These are phyloP conservation scores for Zoanthus gigantus DNA, from an alignment of 92 coral and sea anemone species.

Conservation along the genomic window DNA sequence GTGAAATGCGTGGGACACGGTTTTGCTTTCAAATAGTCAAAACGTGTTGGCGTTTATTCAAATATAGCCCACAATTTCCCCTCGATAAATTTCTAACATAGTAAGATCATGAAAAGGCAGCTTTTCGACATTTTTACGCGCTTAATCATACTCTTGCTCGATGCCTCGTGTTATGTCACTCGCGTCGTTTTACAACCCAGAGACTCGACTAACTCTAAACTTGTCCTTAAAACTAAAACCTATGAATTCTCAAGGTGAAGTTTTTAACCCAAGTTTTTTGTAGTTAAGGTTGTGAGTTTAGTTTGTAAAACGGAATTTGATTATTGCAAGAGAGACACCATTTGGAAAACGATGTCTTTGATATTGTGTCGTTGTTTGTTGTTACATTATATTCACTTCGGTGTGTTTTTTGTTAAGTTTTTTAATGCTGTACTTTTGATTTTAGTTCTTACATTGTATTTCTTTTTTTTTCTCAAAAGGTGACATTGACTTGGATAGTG, in stretches of 20 bases:
- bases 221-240: conserved; percentile 24
- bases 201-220: conserved; percentile 17
- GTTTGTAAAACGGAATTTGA: neutral
- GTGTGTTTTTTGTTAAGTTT: neutral
- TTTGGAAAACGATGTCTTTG: neutral
- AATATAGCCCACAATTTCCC: conserved; percentile 50
- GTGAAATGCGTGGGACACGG: conserved; percentile 65
- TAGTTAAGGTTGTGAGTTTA: neutral
- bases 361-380: neutral
- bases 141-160: conserved; percentile 15
- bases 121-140: conserved; percentile 19
- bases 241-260: conserved; percentile 35
- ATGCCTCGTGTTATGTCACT: neutral
- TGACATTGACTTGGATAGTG: conserved; percentile 91
- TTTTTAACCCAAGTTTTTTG: neutral
- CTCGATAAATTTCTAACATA: conserved; percentile 30
- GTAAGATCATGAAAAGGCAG: conserved; percentile 20
- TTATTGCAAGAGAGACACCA: neutral
- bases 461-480: conserved; percentile 69
- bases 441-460: conserved; percentile 37
- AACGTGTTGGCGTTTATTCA: conserved; percentile 51
- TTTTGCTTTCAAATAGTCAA: conserved; percentile 26
- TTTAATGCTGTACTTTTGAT: neutral
- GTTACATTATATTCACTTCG: conserved; percentile 5
- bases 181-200: conserved; percentile 26